Percentiles rank a stretch among this genome's conserved stretches.
Conservation (phyloP, 2,113 vertebrate genomes). For the Holacanthus passer region DNA sequence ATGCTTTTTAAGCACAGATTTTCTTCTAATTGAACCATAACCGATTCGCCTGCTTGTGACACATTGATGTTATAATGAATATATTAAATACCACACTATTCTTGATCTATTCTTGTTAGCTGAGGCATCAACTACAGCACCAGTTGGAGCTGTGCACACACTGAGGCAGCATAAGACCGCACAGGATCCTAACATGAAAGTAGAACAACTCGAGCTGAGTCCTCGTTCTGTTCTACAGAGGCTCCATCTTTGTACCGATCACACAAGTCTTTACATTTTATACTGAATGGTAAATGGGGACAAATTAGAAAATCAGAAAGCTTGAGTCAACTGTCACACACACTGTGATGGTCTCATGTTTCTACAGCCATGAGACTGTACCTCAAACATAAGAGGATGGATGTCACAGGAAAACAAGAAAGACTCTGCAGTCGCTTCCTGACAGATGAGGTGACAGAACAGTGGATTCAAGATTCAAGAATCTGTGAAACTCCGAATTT, state of each 20-base stretch:
- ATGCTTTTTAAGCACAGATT: neutral
- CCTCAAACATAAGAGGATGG: neutral
- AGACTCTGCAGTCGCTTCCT: neutral
- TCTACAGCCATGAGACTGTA: neutral
- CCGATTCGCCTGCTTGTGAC: neutral
- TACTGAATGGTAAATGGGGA: slow-evolving; percentile 19
- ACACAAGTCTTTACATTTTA: slow-evolving; percentile 5
- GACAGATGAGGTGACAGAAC: neutral
- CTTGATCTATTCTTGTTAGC: neutral
- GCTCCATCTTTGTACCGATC: slow-evolving; percentile 6
- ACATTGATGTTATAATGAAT: neutral
- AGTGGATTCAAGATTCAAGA: neutral
- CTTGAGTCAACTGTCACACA: neutral
- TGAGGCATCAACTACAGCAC: neutral
- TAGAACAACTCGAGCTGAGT: neutral
- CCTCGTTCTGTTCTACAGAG: slow-evolving; percentile 2
- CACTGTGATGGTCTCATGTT: neutral
- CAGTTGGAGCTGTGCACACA: no score
- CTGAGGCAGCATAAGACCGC: neutral
- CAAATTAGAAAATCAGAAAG: slow-evolving; percentile 6
- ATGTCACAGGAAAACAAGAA: neutral
- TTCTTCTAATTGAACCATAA: neutral
- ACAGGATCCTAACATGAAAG: neutral
- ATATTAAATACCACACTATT: neutral
- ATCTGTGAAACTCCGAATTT: neutral